phyloP scores from a whole-genome alignment of 2,888 invertebrate species.

The Xestia sexstrigata region DNA sequence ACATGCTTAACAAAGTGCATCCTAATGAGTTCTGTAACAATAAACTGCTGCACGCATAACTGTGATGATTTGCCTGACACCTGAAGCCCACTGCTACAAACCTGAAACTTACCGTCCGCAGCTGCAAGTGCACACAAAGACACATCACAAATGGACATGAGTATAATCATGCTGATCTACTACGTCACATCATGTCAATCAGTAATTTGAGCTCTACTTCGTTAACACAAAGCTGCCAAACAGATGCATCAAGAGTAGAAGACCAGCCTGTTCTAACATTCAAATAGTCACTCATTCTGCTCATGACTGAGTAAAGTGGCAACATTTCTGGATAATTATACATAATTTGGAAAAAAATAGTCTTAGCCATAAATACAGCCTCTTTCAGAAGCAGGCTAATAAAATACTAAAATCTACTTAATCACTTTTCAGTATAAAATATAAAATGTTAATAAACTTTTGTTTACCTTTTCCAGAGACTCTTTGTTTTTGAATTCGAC shows the following conservation, averaged over 20 bases:
- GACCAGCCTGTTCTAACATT: slow-evolving; percentile 88
- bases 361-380: slow-evolving; percentile 78
- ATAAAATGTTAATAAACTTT: slow-evolving; percentile 87
- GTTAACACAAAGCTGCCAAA: slow-evolving; percentile 65
- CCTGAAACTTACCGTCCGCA: slow-evolving; percentile 69
- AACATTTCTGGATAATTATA: slow-evolving; percentile 64
- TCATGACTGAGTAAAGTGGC: slow-evolving; percentile 74
- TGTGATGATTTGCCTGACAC: not conserved
- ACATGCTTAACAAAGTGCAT: slow-evolving; percentile 8
- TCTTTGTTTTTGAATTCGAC: slow-evolving; percentile 91
- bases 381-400: slow-evolving; percentile 70
- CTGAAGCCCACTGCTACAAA: slow-evolving; percentile 48
- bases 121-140: slow-evolving; percentile 70
- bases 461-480: slow-evolving; percentile 90
- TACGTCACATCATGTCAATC: slow-evolving; percentile 68
- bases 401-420: slow-evolving; percentile 69
- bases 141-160: slow-evolving; percentile 67
- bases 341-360: slow-evolving; percentile 83
- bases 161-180: slow-evolving; percentile 78
- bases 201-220: slow-evolving; percentile 64
- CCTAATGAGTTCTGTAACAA: slow-evolving; percentile 27
- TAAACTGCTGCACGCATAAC: slow-evolving; percentile 18
- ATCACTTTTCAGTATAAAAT: slow-evolving; percentile 73
- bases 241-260: slow-evolving; percentile 73
- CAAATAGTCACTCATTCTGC: slow-evolving; percentile 88